A percentile compares a stretch with the other conserved stretches of the same genome.
phyloP scores from a whole-genome alignment of 2,888 invertebrate genomes.

The Trichogramma evanescens region DNA sequence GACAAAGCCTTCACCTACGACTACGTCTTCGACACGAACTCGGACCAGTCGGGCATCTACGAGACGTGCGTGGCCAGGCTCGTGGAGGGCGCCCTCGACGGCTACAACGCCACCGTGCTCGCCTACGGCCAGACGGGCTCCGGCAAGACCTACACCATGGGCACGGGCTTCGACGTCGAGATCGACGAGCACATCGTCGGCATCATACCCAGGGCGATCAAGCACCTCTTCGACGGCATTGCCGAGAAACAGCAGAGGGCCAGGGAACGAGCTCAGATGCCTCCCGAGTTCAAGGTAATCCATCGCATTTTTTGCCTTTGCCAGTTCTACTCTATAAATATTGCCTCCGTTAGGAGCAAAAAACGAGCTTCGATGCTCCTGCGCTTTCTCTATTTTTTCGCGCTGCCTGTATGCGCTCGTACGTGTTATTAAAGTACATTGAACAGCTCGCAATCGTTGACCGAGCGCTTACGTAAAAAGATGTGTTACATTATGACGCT shows the following conservation, averaged over 20 bases:
- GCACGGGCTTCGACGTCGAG: conserved; percentile 84
- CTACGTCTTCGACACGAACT: conserved; percentile 81
- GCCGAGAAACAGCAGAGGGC: conserved; percentile 53
- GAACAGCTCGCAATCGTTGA: too few relatives aligned
- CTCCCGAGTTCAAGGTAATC: conserved; percentile 65
- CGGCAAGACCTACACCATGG: conserved; percentile 99
- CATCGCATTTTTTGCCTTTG: too few relatives aligned
- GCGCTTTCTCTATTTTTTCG: too few relatives aligned
- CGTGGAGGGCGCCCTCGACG: conserved; percentile 87
- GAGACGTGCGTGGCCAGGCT: conserved; percentile 75
- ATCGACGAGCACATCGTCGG: conserved; percentile 52
- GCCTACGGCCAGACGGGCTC: conserved; percentile 85
- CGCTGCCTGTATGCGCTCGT: too few relatives aligned
- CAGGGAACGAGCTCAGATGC: conserved; percentile 59
- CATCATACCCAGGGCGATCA: conserved; percentile 92
- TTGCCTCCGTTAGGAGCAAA: too few relatives aligned
- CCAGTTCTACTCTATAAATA: not conserved
- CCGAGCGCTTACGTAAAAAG: too few relatives aligned
- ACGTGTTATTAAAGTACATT: too few relatives aligned
- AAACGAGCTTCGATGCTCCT: too few relatives aligned
- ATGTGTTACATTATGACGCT: too few relatives aligned
- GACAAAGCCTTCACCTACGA: conserved; percentile 96
- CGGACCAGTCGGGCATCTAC: conserved; percentile 72
- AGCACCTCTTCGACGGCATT: conserved; percentile 83
- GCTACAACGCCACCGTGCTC: conserved; percentile 95